phyloP scores from a whole-genome alignment of 2,797 vertebrate species.

The Adelosebastes latens region DNA sequence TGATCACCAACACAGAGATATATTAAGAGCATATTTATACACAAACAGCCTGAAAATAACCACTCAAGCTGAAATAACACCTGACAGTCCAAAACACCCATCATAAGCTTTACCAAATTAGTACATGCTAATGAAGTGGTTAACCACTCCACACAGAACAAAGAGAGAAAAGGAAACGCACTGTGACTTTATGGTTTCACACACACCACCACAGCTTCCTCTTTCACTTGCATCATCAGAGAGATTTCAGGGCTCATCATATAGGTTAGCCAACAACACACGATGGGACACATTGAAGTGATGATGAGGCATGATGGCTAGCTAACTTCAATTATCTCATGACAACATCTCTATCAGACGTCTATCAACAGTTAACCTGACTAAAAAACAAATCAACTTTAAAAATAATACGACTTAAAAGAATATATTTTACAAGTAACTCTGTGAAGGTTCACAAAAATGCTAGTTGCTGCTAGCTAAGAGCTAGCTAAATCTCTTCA shows the following conservation, averaged over 20 bases:
- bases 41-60: not conserved
- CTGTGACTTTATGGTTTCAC: not conserved
- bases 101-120: not conserved
- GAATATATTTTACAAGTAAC: not conserved
- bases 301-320: slow-evolving; percentile 17
- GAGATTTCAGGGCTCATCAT: not conserved
- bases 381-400: fast-evolving
- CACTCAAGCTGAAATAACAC: not conserved
- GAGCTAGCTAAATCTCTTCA: slow-evolving; percentile 2
- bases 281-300: not conserved
- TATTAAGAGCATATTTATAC: not conserved
- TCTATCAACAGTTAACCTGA: not conserved
- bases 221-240: not conserved
- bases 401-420: not conserved
- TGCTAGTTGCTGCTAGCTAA: not conserved
- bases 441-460: not conserved
- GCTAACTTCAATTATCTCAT: not conserved
- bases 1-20: not conserved
- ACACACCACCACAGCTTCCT: slow-evolving; percentile 34
- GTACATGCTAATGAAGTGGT: slow-evolving; percentile 38
- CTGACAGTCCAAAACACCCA: not conserved
- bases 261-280: not conserved
- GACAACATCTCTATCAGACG: slow-evolving; percentile 10
- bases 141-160: slow-evolving; percentile 41
- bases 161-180: slow-evolving; percentile 22